A percentile compares a stretch with the other conserved stretches of the same genome.
Evolutionary conservation across 2,113 vertebrate genomes (phyloP).

Genomic region (Sarotherodon lohbergeri): DNA sequence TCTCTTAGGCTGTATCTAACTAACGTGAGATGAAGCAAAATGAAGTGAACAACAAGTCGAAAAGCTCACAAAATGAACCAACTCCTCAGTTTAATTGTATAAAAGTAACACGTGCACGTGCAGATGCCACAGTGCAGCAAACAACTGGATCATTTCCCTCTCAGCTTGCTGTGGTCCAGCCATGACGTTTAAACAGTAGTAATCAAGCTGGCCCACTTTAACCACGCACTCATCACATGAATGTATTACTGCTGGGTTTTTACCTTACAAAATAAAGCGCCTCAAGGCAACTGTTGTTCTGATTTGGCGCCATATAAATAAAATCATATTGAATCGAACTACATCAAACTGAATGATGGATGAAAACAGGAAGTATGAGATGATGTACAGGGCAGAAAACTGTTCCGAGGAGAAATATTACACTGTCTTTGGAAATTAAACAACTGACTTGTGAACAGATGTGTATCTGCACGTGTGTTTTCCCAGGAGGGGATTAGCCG

Average conservation of each 20-base stretch:
- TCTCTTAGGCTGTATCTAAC: background rate
- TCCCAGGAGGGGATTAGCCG: background rate
- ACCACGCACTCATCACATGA: background rate
- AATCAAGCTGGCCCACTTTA: background rate
- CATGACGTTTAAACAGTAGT: background rate
- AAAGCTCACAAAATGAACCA: background rate
- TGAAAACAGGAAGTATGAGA: background rate
- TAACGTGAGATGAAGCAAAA: background rate
- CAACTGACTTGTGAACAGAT: background rate
- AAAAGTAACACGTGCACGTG: background rate
- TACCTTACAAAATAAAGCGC: background rate
- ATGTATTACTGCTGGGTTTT: background rate
- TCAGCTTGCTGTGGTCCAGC: background rate
- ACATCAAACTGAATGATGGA: background rate
- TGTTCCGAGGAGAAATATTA: background rate
- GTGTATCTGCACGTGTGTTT: background rate
- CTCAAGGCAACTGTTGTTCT: background rate
- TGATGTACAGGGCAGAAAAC: background rate
- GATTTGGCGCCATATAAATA: background rate
- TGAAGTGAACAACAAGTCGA: background rate
- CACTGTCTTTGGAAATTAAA: rapidly evolving
- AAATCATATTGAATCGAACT: rapidly evolving
- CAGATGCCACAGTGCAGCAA: background rate
- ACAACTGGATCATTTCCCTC: background rate
- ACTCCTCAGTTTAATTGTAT: background rate